These are phyloP conservation scores for Hippasteria phrygiana DNA, from an alignment of 53 echinoderm and acorn worm species.

Conservation along the genomic window DNA sequence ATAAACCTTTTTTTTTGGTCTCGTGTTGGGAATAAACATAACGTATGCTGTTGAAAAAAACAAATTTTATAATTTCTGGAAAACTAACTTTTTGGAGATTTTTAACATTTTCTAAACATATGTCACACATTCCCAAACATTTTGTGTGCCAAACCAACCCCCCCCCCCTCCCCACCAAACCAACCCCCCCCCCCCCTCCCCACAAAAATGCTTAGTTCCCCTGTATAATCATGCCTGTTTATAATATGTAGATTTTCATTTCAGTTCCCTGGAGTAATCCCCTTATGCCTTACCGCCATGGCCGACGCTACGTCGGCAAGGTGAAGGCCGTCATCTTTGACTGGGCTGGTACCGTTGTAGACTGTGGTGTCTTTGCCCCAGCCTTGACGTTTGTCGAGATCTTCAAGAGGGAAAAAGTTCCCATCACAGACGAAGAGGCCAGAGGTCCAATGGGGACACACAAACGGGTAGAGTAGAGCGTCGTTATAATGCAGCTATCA, in stretches of 20 bases:
- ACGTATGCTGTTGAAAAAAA: too few species aligned
- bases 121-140: too few species aligned
- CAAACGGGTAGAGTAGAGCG: slow-evolving; percentile 91
- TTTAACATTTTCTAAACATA: too few species aligned
- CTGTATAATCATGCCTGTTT: not conserved
- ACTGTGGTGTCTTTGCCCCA: slow-evolving; percentile 95
- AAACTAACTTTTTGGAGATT: too few species aligned
- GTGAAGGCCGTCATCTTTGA: slow-evolving; percentile 91
- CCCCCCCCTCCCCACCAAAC: too few species aligned
- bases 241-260: not conserved
- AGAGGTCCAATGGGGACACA: slow-evolving; percentile 93
- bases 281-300: slow-evolving; percentile 80
- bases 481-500: not conserved
- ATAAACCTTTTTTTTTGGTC: too few species aligned
- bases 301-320: slow-evolving; percentile 72
- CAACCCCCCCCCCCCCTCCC: not conserved
- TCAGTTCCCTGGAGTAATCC: slow-evolving; percentile 76
- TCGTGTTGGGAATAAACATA: too few species aligned
- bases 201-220: not conserved
- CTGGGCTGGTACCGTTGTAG: slow-evolving; percentile 93
- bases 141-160: too few species aligned
- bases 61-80: too few species aligned
- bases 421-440: slow-evolving; percentile 82
- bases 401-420: slow-evolving; percentile 80
- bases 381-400: slow-evolving; percentile 82